phyloP scores from a whole-genome alignment of 2,113 vertebrate genomes.

The Myiozetetes cayanensis region DNA sequence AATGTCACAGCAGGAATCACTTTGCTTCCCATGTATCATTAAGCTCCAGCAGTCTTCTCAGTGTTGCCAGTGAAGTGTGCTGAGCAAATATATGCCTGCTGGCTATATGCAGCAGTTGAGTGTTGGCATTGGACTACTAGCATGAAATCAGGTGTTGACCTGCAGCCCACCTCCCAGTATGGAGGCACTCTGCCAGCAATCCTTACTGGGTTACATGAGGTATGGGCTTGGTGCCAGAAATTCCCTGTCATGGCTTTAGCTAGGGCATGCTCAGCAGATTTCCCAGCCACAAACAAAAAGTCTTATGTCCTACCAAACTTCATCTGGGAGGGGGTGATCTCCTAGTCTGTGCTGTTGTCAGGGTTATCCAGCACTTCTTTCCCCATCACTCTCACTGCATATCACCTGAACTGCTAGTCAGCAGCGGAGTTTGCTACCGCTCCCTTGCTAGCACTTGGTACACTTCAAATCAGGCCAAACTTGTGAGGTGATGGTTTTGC shows the following conservation, averaged over 20 bases:
- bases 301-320: not conserved
- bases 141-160: conserved; percentile 46
- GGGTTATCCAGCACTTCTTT: not conserved
- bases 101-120: not conserved
- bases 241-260: not conserved
- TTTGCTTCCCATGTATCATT: not conserved
- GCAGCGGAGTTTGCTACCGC: not conserved
- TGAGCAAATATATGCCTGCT: not conserved
- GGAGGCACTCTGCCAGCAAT: not conserved
- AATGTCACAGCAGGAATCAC: not conserved
- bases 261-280: not conserved
- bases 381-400: not conserved
- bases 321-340: not conserved
- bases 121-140: not conserved
- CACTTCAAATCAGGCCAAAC: not conserved
- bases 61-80: not conserved
- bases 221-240: not conserved
- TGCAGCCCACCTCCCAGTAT: not conserved
- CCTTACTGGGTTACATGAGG: not conserved
- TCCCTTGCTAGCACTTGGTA: not conserved
- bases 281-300: not conserved
- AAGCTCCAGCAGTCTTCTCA: not conserved
- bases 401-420: not conserved
- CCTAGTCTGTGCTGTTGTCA: not conserved
- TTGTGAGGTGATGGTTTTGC: not conserved